Base-by-base conservation (phyloP, 2,113 vertebrate species). In the Parus major region DNA sequence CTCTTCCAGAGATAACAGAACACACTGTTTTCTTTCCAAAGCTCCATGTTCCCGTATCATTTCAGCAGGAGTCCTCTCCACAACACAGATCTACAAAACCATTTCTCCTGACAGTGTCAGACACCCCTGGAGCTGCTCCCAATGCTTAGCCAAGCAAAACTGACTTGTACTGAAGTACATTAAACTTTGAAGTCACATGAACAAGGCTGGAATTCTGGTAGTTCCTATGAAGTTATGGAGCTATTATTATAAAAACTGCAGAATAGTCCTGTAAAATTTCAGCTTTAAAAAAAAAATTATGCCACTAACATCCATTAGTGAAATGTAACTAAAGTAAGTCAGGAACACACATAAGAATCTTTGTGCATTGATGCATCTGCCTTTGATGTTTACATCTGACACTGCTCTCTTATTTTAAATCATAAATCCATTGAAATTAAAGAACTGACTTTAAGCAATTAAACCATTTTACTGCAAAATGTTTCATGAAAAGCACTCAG, bases 11-110 rank as follows among this genome's bases (percentile, higher is more conserved):
- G 14, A 39, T 82, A 79, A 52, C 0, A 56, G 21, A 56, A 82
- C 17, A 5, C 18, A 4, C 23, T 2, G 36, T 42, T 69, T 56
- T 55, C 53, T 53, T 59, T 55, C 49, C 41, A 76, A 41, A 60
- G 78, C 75, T 73, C 31, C 36, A 4, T 2, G 46, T 50, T 81
- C 69, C 31, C 0, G 0, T 19, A 22, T 20, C 13, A 22, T 56
- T 71, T 85, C 61, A 81, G 77, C 47, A 68, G 29, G 17, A 80
- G 17, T 66, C 72, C 59, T 68, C 55, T 92, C 69, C 56, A 59
- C 52, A 35, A 60, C 24, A 56, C 8, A 53, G 15, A 5, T 13
- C 53, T 50, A 36, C 36, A 65, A 64, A 69, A 20, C 14, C 0
- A 31, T 70, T 80, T 65, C 18, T 87, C 24, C 39, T 89, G 60